These are phyloP conservation scores for Campaea margaritaria DNA, from an alignment of 2,888 invertebrate genomes.

Conservation along the genomic window DNA sequence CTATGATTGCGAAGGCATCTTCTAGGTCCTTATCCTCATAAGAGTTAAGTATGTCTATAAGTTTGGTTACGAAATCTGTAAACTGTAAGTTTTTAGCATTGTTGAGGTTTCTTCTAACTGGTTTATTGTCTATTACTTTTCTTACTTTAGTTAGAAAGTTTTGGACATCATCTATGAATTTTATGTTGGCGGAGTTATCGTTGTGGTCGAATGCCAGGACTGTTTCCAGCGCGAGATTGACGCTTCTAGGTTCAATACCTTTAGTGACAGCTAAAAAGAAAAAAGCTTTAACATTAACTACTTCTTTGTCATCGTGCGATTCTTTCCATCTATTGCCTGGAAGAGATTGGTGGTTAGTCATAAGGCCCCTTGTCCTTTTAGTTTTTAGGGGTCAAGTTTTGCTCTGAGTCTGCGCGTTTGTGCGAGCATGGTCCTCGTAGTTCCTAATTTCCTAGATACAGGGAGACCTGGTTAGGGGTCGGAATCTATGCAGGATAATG, in stretches of 20 bases:
- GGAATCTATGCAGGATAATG: too few relatives aligned
- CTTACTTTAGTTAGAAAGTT: conserved; percentile 52
- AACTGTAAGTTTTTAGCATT: conserved; percentile 39
- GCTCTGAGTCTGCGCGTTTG: too few relatives aligned
- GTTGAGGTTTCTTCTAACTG: conserved; percentile 14
- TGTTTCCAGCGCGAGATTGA: conserved; percentile 65
- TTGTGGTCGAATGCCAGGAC: conserved; percentile 58
- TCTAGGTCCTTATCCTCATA: conserved; percentile 57
- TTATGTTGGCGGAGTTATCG: conserved; percentile 48
- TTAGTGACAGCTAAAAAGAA: conserved; percentile 32
- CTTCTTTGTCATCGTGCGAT: too few relatives aligned
- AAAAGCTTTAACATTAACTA: neutral
- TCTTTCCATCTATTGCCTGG: too few relatives aligned
- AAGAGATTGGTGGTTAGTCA: too few relatives aligned
- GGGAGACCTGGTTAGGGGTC: too few relatives aligned
- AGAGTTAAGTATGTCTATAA: conserved; percentile 42
- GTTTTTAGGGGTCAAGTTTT: too few relatives aligned
- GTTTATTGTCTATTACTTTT: conserved; percentile 14
- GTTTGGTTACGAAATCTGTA: conserved; percentile 56
- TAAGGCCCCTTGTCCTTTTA: too few relatives aligned
- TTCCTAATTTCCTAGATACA: too few relatives aligned
- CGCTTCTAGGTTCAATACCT: conserved; percentile 46
- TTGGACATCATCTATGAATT: conserved; percentile 54
- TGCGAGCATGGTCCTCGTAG: too few relatives aligned
- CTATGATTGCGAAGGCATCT: conserved; percentile 45